Evolutionary conservation across 2,797 vertebrate species (phyloP).

Genomic region (Myotis findleyi): DNA sequence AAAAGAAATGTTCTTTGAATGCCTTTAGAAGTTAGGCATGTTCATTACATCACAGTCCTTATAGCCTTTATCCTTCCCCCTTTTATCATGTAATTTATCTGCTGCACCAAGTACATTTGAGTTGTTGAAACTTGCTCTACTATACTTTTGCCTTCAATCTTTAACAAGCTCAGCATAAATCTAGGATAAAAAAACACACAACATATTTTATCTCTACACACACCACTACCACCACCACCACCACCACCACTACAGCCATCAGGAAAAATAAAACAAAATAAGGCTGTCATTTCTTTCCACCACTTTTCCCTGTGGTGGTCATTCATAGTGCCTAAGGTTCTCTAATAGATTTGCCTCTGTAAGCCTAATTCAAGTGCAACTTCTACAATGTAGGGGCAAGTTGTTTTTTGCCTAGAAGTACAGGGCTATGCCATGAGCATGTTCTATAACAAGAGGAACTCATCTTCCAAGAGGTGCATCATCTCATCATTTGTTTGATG

Average conservation of each 20-base stretch:
- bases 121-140: not conserved
- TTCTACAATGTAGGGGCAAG: not conserved
- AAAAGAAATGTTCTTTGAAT: not conserved
- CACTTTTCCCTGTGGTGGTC: not conserved
- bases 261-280: not conserved
- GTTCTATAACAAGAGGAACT: not conserved
- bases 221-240: not conserved
- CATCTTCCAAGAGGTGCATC: not conserved
- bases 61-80: not conserved
- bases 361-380: slow-evolving; percentile 38
- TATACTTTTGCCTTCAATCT: not conserved
- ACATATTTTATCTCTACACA: not conserved
- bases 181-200: not conserved
- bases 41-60: not conserved
- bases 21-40: not conserved
- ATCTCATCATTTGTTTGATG: not conserved
- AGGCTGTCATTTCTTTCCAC: not conserved
- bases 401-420: not conserved
- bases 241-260: not conserved
- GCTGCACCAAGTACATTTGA: not conserved
- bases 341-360: not conserved
- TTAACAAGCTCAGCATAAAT: not conserved
- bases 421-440: not conserved
- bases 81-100: not conserved
- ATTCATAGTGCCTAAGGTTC: not conserved